phyloP scores from a whole-genome alignment of 2,113 vertebrate species.

The Phrynosoma blainvillii region DNA sequence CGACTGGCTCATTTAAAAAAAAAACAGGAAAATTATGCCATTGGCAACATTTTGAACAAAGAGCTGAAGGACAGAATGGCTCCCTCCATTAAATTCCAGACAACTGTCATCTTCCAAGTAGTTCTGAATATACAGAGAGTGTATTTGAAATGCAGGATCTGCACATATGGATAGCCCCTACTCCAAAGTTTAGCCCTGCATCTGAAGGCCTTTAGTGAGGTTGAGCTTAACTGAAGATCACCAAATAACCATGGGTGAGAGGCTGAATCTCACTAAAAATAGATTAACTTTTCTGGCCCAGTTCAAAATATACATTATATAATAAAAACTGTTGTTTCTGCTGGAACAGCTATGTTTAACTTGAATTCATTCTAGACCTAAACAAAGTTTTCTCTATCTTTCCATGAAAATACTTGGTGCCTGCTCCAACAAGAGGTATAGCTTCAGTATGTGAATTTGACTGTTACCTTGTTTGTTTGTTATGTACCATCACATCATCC shows the following conservation, averaged over 20 bases:
- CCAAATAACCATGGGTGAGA: background rate
- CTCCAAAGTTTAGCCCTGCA: background rate
- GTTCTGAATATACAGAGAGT: background rate
- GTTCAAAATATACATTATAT: background rate
- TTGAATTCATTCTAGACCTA: background rate
- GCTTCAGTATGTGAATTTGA: background rate
- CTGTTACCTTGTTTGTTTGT: no score
- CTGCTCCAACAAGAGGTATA: background rate
- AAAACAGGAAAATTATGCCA: background rate
- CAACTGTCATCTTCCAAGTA: background rate
- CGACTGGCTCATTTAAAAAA: background rate
- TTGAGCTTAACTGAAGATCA: background rate
- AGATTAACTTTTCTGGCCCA: background rate
- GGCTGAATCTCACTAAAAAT: background rate
- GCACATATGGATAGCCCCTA: background rate
- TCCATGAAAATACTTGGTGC: background rate
- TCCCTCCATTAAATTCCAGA: background rate
- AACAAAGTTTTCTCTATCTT: background rate
- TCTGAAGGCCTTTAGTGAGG: background rate
- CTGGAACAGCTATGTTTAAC: background rate
- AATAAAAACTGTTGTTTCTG: background rate
- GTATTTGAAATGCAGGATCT: background rate
- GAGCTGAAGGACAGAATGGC: background rate
- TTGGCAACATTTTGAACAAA: background rate
- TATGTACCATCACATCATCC: no score